phyloP scores from a whole-genome alignment of 2,113 vertebrate genomes.

The Scatophagus argus region DNA sequence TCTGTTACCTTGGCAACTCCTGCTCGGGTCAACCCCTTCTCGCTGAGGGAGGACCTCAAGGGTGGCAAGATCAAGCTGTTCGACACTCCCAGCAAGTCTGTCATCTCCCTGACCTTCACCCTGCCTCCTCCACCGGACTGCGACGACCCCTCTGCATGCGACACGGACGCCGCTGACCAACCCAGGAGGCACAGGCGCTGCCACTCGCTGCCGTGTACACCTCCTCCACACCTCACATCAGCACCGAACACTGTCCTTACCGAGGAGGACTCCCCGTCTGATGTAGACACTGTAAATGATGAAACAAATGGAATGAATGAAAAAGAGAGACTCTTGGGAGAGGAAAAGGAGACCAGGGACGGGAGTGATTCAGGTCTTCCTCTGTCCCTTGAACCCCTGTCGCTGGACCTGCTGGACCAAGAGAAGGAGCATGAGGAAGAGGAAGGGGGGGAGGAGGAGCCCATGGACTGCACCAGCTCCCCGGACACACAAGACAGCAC shows the following conservation, averaged over 20 bases:
- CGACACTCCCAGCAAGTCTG: slow-evolving; percentile 92
- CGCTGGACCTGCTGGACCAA: slow-evolving; percentile 68
- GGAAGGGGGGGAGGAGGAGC: slow-evolving; percentile 70
- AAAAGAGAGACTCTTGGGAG: slow-evolving; percentile 18
- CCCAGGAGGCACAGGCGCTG: slow-evolving; percentile 84
- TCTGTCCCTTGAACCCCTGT: slow-evolving; percentile 70
- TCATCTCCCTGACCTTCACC: slow-evolving; percentile 90
- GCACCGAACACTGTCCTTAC: slow-evolving; percentile 47
- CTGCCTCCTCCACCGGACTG: slow-evolving; percentile 84
- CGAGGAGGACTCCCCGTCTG: slow-evolving; percentile 21
- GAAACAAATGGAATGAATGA: slow-evolving; percentile 6
- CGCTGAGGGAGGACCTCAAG: slow-evolving; percentile 91
- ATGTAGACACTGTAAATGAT: background rate
- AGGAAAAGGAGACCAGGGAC: slow-evolving; percentile 20
- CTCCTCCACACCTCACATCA: slow-evolving; percentile 79
- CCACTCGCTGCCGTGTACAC: slow-evolving; percentile 90
- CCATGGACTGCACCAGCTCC: slow-evolving; percentile 86
- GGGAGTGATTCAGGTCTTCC: slow-evolving; percentile 73
- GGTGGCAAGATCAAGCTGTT: slow-evolving; percentile 96
- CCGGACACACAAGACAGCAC: slow-evolving; percentile 79
- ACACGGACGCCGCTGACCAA: background rate
- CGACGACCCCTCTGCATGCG: slow-evolving; percentile 55
- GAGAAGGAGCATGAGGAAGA: slow-evolving; percentile 63
- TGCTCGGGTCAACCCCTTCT: slow-evolving; percentile 93
- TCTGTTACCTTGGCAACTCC: slow-evolving; percentile 68